Conservation (phyloP, 2,113 vertebrate species). For the western clawed frog (Xenopus tropicalis) region UCB_Xtro_10.0 CM004448.2:128582001-128582500, state of each 20-base stretch:
- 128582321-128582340: background rate
- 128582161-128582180: background rate
- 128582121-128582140: background rate
- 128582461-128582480: conserved; percentile 18
- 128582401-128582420: conserved; percentile 8
- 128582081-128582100: conserved; percentile 6
- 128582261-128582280: too few relatives aligned
- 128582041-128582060: background rate
- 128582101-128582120: background rate
- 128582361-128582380: background rate
- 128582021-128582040: background rate
- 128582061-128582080: background rate
- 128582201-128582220: background rate
- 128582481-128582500: conserved; percentile 18
- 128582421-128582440: conserved; percentile 1
- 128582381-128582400: conserved; percentile 10
- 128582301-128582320: background rate
- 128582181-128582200: background rate
- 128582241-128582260: too few relatives aligned
- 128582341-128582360: background rate
- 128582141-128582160: background rate
- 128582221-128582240: too few relatives aligned
- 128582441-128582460: conserved; percentile 8
- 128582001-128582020: background rate
- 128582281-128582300: too few relatives aligned